A percentile compares a stretch with the other conserved stretches of the same genome.
Conservation (phyloP, 2,113 vertebrate species). For the Gallinago jamesoni region DNA sequence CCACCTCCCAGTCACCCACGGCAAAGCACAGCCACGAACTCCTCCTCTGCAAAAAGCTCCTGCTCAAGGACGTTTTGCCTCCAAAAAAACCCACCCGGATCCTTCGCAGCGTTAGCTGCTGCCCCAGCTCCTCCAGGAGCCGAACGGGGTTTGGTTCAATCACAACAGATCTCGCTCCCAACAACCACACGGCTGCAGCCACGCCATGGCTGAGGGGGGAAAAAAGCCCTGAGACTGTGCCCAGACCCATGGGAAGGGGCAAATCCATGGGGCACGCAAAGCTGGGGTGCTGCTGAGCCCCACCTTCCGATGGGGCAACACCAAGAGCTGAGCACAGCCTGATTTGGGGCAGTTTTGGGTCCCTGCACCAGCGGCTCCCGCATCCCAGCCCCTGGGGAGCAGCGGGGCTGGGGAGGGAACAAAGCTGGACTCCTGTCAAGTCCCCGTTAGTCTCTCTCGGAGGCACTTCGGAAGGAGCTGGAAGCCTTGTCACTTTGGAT, state of each 20-base stretch:
- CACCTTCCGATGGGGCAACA: fast-evolving
- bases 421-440: neutral
- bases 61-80: neutral
- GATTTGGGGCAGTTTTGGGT: neutral
- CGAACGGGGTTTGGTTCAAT: fast-evolving
- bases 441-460: fast-evolving
- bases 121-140: neutral
- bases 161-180: fast-evolving
- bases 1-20: neutral
- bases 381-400: neutral
- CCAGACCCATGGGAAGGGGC: neutral
- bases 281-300: neutral
- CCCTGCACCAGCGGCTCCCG: neutral
- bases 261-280: neutral
- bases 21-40: neutral
- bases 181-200: neutral
- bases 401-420: neutral
- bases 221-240: fast-evolving
- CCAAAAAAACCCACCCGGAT: too few species aligned
- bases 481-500: constrained; percentile 41
- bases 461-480: neutral
- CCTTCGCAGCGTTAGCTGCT: neutral
- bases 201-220: fast-evolving
- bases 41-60: neutral
- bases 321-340: neutral